A percentile compares a stretch with the other conserved stretches of the same genome.
Evolutionary conservation across 2,113 vertebrate genomes (phyloP).

Genomic region (Probosciger aterrimus): DNA sequence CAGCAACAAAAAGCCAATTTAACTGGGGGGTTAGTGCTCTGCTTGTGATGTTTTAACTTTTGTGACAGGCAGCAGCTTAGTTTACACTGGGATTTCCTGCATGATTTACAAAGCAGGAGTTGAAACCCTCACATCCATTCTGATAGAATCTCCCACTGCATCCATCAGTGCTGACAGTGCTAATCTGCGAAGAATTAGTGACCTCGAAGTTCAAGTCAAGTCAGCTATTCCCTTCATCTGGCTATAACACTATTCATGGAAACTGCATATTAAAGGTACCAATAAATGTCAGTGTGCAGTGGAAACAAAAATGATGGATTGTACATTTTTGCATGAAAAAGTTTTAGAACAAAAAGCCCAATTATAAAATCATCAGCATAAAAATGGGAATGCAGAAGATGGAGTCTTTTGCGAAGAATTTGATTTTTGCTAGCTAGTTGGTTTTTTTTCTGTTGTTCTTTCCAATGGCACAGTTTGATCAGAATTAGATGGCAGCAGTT

Average conservation of each 20-base stretch:
- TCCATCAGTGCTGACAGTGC: slow-evolving; percentile 10
- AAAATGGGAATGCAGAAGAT: neutral
- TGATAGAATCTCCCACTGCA: neutral
- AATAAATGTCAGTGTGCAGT: slow-evolving; percentile 2
- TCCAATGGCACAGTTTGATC: neutral
- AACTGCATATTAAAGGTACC: slow-evolving; percentile 18
- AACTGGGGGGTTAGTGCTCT: neutral
- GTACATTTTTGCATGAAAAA: slow-evolving; percentile 22
- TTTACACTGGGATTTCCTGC: slow-evolving; percentile 15
- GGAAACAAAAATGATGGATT: slow-evolving; percentile 42
- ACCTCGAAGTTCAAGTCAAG: slow-evolving; percentile 31
- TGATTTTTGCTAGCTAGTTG: neutral
- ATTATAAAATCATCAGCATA: slow-evolving; percentile 21
- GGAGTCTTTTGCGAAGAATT: neutral
- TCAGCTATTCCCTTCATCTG: slow-evolving; percentile 26
- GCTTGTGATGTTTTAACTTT: slow-evolving; percentile 7
- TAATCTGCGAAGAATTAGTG: slow-evolving; percentile 27
- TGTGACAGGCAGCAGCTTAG: neutral
- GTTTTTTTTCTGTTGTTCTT: neutral
- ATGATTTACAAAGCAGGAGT: slow-evolving; percentile 9
- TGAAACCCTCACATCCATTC: neutral
- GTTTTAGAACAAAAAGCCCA: slow-evolving; percentile 23
- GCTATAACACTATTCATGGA: slow-evolving; percentile 8
- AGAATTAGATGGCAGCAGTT: neutral
- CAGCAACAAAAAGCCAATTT: neutral